phyloP scores from a whole-genome alignment of 2,113 vertebrate genomes.

The Mustela lutreola region DNA sequence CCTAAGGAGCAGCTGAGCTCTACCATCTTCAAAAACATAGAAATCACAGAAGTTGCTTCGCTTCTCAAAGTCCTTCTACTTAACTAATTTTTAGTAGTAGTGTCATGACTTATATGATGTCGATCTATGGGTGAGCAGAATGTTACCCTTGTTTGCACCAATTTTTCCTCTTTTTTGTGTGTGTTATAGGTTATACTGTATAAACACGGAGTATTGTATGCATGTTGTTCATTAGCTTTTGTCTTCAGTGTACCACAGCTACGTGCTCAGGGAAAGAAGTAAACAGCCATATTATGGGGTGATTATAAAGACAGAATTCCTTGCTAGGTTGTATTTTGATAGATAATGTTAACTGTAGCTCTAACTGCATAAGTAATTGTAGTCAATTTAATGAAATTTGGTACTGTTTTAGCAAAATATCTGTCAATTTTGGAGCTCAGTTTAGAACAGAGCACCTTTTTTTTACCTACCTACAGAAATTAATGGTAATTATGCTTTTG shows the following conservation, averaged over 20 bases:
- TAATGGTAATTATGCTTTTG: constrained; percentile 21
- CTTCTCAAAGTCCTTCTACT: not conserved
- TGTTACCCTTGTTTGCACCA: not conserved
- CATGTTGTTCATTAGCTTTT: not conserved
- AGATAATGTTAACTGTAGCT: not conserved
- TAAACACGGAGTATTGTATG: not conserved
- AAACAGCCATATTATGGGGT: not conserved
- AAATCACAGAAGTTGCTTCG: not conserved
- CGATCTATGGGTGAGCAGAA: not conserved
- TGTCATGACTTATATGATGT: not conserved
- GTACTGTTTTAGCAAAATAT: constrained; percentile 26
- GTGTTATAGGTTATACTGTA: not conserved
- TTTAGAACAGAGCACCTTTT: not conserved
- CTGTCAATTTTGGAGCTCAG: not conserved
- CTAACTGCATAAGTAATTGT: not conserved
- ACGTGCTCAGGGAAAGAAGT: not conserved
- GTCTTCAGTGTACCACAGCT: not conserved
- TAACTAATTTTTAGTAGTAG: not conserved
- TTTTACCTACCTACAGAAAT: constrained; percentile 23
- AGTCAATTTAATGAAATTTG: not conserved
- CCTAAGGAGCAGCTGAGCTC: not conserved
- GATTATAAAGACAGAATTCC: not conserved
- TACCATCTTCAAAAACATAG: not conserved
- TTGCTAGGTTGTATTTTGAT: not conserved
- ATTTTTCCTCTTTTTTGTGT: not conserved